Base-by-base conservation (phyloP, 2,888 invertebrate species). In the Chalcis sispes region DNA sequence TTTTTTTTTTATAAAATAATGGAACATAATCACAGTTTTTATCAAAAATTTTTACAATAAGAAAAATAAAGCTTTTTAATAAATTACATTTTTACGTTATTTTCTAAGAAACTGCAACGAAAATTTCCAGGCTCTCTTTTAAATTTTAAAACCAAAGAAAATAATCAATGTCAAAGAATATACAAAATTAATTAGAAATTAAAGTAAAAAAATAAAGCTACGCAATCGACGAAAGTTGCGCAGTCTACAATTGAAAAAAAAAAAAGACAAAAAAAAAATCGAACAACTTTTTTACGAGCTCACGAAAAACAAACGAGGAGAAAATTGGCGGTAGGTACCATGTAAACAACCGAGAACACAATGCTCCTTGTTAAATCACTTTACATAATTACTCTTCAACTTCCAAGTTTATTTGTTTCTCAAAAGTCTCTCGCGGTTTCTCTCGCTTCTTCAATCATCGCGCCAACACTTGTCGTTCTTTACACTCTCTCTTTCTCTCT, bases 331-430 rank as follows among this genome's bases (percentile, higher is more conserved):
- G 23, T 7, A 66, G 27, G 27, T 7, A 27, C 7, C 25, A 27
- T 2, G 50, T 52, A 61, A 70, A 70, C 50, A 61, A 70, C 61
- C 20, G 61, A 66, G 36, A 15, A 36, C 27, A 20, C 65, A 72
- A 59, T 40, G 42, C 52, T 50, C 15, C 65, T 58, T 59, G 59
- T 72, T 72, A 72, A 72, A 65, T 72, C 72, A 72, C 65, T 72
- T 66, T 72, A 50, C 72, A 72, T 72, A 72, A 72, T 72, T 72
- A 59, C 65, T 72, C 59, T 27, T 59, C 65, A 27, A 27, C 65
- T 59, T 65, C 40, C 7, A 48, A 56, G 48, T 72, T 72, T 66
- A 72, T 66, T 72, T 50, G 72, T 72, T 65, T 36, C 65, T 46
- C 65, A 36, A 72, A 72, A 65, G 65, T 36, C 61, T 25, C 61